These are phyloP conservation scores for Otolemur garnettii DNA, from an alignment of 2,113 vertebrate genomes.

Conservation along the genomic window DNA sequence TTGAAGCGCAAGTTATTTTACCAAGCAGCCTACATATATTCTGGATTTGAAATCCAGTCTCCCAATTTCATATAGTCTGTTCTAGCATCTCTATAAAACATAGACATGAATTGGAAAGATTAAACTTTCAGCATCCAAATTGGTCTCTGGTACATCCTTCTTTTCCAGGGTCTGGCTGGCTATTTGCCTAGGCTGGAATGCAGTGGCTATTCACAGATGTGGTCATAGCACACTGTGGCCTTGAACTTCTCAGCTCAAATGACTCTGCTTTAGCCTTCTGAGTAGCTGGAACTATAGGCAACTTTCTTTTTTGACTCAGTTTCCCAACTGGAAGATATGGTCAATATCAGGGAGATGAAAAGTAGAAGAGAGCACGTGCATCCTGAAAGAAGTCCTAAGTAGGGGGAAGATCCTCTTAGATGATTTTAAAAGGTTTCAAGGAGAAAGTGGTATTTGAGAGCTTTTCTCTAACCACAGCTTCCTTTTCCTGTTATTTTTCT, in stretches of 20 bases:
- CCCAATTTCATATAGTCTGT: background rate
- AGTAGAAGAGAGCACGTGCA: background rate
- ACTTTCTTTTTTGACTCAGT: background rate
- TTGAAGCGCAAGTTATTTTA: background rate
- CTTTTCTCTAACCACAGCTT: conserved; percentile 66
- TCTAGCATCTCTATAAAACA: background rate
- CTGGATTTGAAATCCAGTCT: conserved; percentile 24
- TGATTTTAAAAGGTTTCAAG: conserved; percentile 53
- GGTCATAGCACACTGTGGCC: background rate
- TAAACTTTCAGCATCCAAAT: background rate
- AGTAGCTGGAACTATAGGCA: background rate
- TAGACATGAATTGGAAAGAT: background rate
- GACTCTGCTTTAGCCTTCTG: background rate
- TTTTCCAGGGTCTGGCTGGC: background rate
- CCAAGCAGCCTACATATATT: background rate
- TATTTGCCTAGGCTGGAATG: background rate
- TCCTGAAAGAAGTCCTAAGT: conserved; percentile 12
- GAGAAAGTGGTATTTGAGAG: conserved; percentile 59
- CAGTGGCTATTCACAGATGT: background rate
- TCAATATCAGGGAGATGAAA: background rate
- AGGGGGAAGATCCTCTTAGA: background rate
- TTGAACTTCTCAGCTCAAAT: background rate
- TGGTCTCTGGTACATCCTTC: background rate
- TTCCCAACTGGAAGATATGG: background rate
- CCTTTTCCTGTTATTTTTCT: conserved; percentile 74